Percentiles rank a stretch among this genome's conserved stretches.
Conservation (phyloP, 2,797 vertebrate species). For the Hydrolagus colliei region DNA sequence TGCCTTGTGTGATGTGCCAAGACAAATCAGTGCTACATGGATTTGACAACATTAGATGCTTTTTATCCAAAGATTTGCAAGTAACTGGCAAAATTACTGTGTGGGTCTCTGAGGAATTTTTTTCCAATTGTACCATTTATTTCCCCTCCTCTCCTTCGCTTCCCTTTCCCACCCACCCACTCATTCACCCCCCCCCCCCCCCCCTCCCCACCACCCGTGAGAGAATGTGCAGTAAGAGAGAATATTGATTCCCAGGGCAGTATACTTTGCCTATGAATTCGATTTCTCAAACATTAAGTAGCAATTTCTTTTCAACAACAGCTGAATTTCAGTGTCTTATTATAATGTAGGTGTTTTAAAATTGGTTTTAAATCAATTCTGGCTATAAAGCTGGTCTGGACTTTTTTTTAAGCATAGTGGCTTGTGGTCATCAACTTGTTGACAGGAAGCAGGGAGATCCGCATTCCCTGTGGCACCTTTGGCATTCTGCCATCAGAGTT, state of each 20-base stretch:
- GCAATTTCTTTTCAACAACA: background rate
- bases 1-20: background rate
- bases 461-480: constrained; percentile 10
- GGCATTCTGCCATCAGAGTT: constrained; percentile 22
- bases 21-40: background rate
- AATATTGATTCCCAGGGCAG: background rate
- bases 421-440: background rate
- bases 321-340: background rate
- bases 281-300: background rate
- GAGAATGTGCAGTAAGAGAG: background rate
- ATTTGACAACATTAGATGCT: background rate
- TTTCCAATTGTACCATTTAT: background rate
- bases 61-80: background rate
- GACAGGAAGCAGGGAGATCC: background rate
- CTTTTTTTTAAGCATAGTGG: background rate
- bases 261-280: background rate
- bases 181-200: background rate
- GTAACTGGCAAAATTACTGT: background rate
- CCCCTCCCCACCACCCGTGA: background rate
- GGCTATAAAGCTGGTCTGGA: background rate
- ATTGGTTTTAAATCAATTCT: background rate
- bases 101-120: background rate
- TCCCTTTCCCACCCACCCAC: no score
- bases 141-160: background rate
- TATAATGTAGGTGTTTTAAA: background rate